Evolutionary conservation across 2,888 invertebrate species (phyloP).

Genomic region (Drosophila emarginata): DNA sequence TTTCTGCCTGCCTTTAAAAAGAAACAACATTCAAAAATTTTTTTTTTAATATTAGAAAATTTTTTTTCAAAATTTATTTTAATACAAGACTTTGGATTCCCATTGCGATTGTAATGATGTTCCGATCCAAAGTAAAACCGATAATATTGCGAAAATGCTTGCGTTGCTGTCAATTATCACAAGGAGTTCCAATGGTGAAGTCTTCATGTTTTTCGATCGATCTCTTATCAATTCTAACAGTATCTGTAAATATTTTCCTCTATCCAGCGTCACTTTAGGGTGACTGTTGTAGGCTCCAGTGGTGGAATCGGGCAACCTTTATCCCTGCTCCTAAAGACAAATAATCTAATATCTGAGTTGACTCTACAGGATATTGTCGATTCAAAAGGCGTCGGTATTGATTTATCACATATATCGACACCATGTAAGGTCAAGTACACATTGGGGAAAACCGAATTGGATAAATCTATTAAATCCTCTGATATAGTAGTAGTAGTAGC

Average conservation of each 20-base stretch:
- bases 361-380: slow-evolving; percentile 94
- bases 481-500: slow-evolving; percentile 96
- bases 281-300: slow-evolving; percentile 95
- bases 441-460: slow-evolving; percentile 89
- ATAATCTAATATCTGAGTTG: slow-evolving; percentile 90
- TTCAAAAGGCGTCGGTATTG: slow-evolving; percentile 95
- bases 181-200: background rate
- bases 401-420: slow-evolving; percentile 96
- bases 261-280: slow-evolving; percentile 85
- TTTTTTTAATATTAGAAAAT: too few relatives aligned
- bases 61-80: background rate
- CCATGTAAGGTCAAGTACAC: slow-evolving; percentile 88
- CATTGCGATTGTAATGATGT: background rate
- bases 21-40: too few relatives aligned
- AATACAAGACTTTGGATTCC: background rate
- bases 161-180: background rate
- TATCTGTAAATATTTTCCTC: too few relatives aligned
- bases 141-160: background rate
- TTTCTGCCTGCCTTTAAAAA: too few relatives aligned
- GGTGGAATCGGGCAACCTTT: slow-evolving; percentile 98
- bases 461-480: slow-evolving; percentile 84
- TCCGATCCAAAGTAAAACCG: background rate
- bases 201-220: too few relatives aligned
- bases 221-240: too few relatives aligned
- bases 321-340: slow-evolving; percentile 93